phyloP scores from a whole-genome alignment of 2,797 vertebrate species.

The Mus minutoides region DNA sequence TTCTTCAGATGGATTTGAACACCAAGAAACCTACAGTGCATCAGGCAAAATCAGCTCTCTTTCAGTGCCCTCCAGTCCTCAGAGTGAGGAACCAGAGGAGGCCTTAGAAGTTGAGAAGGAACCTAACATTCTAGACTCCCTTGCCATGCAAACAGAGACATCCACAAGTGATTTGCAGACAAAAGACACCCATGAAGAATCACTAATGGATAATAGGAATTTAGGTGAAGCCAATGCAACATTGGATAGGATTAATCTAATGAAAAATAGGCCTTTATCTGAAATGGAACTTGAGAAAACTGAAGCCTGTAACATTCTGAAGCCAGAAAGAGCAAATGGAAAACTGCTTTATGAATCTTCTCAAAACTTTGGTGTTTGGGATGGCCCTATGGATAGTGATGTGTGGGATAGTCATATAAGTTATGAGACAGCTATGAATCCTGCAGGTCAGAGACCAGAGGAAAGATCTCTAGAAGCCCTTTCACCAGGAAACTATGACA shows the following conservation, averaged over 20 bases:
- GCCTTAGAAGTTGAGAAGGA: constrained; percentile 1
- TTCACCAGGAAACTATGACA: constrained; percentile 77
- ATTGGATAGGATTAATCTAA: constrained; percentile 36
- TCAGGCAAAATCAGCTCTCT: constrained; percentile 30
- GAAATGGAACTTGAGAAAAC: constrained; percentile 68
- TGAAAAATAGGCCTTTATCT: constrained; percentile 72
- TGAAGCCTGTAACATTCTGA: constrained; percentile 64
- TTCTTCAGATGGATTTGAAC: constrained; percentile 64
- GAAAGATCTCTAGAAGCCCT: constrained; percentile 67
- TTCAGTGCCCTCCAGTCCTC: constrained; percentile 63
- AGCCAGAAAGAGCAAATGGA: constrained; percentile 54
- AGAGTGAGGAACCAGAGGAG: constrained; percentile 40
- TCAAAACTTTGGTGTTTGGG: constrained; percentile 84
- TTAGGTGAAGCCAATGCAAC: constrained; percentile 52
- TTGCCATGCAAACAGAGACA: constrained; percentile 79
- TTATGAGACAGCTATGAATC: constrained; percentile 80
- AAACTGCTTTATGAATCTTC: constrained; percentile 60
- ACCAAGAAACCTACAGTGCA: constrained; percentile 47
- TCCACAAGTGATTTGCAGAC: constrained; percentile 75
- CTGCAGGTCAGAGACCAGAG: constrained; percentile 70
- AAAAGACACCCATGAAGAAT: constrained; percentile 25
- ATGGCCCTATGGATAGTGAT: constrained; percentile 87
- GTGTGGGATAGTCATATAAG: constrained; percentile 85
- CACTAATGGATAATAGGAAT: constrained; percentile 27
- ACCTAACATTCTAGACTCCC: not conserved